phyloP scores from a whole-genome alignment of 2,797 vertebrate species.

The Sebastes goodei region DNA sequence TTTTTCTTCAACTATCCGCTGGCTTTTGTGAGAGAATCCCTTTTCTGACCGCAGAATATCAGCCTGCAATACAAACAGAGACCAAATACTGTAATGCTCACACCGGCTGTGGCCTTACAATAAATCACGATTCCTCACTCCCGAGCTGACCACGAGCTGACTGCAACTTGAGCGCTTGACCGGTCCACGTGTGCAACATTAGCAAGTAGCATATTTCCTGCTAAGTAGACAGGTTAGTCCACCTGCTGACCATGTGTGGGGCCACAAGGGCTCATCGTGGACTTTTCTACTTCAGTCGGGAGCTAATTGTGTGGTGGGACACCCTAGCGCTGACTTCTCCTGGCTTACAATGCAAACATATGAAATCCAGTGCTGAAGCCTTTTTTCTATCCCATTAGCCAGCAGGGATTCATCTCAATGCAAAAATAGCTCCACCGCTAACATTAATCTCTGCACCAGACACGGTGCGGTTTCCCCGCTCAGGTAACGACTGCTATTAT shows the following conservation, averaged over 20 bases:
- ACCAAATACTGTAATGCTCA: constrained; percentile 60
- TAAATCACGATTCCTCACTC: constrained; percentile 60
- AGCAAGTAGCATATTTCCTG: constrained; percentile 50
- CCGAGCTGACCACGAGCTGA: constrained; percentile 48
- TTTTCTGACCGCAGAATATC: constrained; percentile 59
- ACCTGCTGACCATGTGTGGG: constrained; percentile 63
- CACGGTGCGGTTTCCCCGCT: constrained; percentile 44
- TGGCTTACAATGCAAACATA: constrained; percentile 40
- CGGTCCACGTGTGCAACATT: constrained; percentile 33
- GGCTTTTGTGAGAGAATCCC: constrained; percentile 45
- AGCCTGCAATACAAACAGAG: constrained; percentile 58
- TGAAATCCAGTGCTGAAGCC: constrained; percentile 30
- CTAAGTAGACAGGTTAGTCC: constrained; percentile 58
- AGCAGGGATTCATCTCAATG: constrained; percentile 43
- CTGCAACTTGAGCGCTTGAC: constrained; percentile 58
- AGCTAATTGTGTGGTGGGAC: constrained; percentile 43
- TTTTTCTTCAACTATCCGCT: constrained; percentile 39
- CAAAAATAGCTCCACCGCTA: constrained; percentile 48
- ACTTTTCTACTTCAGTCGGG: constrained; percentile 3
- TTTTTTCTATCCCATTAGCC: constrained; percentile 41
- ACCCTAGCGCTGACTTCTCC: constrained; percentile 12
- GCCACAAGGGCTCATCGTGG: constrained; percentile 14
- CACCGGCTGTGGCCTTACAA: constrained; percentile 55
- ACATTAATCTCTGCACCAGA: constrained; percentile 61
- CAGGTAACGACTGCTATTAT: constrained; percentile 68